Percentiles rank a stretch among this genome's conserved stretches.
Evolutionary conservation across 2,888 invertebrate genomes (phyloP).

Genomic region (Druceiella hillmani): DNA sequence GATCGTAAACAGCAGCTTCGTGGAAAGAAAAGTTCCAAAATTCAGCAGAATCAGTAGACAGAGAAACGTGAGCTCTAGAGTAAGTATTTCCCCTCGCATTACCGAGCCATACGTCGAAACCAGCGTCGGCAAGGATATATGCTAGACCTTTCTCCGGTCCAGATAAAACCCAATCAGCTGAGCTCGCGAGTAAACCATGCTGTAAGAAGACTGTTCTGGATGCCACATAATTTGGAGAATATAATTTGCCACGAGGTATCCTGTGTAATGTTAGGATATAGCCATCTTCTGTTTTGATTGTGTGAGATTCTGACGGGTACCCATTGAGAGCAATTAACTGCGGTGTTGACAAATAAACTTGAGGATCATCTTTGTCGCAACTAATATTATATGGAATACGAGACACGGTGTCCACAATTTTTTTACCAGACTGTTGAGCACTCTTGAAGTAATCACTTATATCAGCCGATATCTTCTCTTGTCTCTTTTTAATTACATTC

Average conservation of each 20-base stretch:
- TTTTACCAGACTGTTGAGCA: slow-evolving; percentile 31
- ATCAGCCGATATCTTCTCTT: slow-evolving; percentile 31
- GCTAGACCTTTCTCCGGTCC: slow-evolving; percentile 61
- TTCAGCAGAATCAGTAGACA: slow-evolving; percentile 49
- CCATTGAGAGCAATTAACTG: slow-evolving; percentile 48
- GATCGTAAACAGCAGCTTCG: slow-evolving; percentile 79
- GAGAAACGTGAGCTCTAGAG: slow-evolving; percentile 56
- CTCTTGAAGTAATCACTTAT: slow-evolving; percentile 33
- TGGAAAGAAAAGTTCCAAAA: slow-evolving; percentile 82
- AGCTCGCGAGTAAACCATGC: slow-evolving; percentile 75
- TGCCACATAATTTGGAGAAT: too few relatives aligned
- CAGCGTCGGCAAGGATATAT: slow-evolving; percentile 61
- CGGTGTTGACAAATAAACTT: slow-evolving; percentile 35
- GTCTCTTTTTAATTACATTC: slow-evolving; percentile 34
- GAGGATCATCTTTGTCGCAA: too few relatives aligned
- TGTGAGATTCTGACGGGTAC: slow-evolving; percentile 67
- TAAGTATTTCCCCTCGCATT: slow-evolving; percentile 79
- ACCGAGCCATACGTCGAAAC: slow-evolving; percentile 78
- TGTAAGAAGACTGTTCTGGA: slow-evolving; percentile 58
- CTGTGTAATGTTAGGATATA: slow-evolving; percentile 76
- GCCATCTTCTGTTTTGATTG: slow-evolving; percentile 68
- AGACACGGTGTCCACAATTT: slow-evolving; percentile 28
- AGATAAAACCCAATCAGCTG: slow-evolving; percentile 72
- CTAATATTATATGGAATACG: too few relatives aligned
- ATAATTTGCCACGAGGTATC: slow-evolving; percentile 55